Conservation (phyloP, 2,113 vertebrate species). For the Pseudorasbora parva region DNA sequence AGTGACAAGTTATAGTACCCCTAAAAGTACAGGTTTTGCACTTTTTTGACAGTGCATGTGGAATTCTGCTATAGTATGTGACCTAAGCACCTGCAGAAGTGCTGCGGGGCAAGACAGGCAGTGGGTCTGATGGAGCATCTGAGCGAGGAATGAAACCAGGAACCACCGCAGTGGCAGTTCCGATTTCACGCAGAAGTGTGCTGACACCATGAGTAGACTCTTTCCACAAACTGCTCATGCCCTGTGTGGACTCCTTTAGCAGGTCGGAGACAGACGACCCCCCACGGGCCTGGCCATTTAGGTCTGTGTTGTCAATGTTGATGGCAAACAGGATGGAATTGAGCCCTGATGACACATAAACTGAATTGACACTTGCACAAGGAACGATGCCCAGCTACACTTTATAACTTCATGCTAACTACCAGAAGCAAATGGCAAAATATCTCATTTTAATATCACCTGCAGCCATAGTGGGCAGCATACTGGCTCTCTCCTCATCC, state of each 20-base stretch:
- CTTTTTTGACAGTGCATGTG: neutral
- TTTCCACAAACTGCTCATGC: constrained; percentile 91
- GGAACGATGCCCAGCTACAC: neutral
- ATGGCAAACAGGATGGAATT: constrained; percentile 98
- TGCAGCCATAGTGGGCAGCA: constrained; percentile 98
- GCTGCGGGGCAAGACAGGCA: constrained; percentile 86
- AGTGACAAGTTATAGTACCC: neutral
- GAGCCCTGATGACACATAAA: constrained; percentile 77
- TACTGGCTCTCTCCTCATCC: constrained; percentile 94
- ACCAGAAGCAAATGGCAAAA: neutral
- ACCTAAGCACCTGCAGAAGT: constrained; percentile 73
- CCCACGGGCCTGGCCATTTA: constrained; percentile 85
- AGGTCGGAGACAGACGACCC: constrained; percentile 82
- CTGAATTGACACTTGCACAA: constrained; percentile 7
- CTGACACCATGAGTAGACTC: constrained; percentile 96
- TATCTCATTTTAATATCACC: constrained; percentile 70
- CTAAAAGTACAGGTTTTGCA: neutral
- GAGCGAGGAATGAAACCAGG: constrained; percentile 85
- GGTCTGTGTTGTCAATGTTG: constrained; percentile 96
- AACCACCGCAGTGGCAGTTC: constrained; percentile 87
- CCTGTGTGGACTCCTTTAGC: constrained; percentile 95
- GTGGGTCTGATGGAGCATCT: constrained; percentile 84
- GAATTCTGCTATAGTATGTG: neutral
- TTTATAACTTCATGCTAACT: no score
- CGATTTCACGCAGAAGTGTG: constrained; percentile 90